These are phyloP conservation scores for Folsomia manolachei DNA, from an alignment of 2,888 invertebrate genomes.

Conservation along the genomic window DNA sequence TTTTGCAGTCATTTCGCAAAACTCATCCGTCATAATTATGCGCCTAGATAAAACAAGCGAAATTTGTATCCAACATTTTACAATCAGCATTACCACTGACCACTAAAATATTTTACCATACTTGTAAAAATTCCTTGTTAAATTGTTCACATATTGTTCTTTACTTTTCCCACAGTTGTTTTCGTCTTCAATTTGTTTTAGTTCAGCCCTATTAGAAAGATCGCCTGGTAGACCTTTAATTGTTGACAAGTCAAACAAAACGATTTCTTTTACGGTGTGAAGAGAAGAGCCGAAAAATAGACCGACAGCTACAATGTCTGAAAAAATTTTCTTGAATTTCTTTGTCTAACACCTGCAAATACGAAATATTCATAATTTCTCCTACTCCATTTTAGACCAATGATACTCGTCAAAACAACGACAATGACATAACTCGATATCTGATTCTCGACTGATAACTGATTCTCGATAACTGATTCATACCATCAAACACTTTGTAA, in stretches of 20 bases:
- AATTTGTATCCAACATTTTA: no score
- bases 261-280: constrained; percentile 38
- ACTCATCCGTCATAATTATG: constrained; percentile 29
- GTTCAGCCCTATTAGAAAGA: neutral
- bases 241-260: constrained; percentile 23
- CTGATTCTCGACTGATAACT: no score
- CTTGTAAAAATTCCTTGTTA: neutral
- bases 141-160: neutral
- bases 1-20: constrained; percentile 36
- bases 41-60: no score
- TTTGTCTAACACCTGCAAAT: constrained; percentile 3
- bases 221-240: neutral
- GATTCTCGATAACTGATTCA: no score
- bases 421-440: no score
- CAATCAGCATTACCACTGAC: no score
- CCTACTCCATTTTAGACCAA: no score
- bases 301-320: constrained; percentile 13
- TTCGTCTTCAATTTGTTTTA: neutral
- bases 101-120: no score
- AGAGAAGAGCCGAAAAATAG: constrained; percentile 38
- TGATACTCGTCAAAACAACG: no score
- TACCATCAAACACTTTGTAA: neutral
- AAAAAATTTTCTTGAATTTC: neutral
- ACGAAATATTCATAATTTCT: neutral
- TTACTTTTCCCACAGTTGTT: no score